Base-by-base conservation (phyloP, 1,140 invertebrate species). In the Drosophila guanche region DNA sequence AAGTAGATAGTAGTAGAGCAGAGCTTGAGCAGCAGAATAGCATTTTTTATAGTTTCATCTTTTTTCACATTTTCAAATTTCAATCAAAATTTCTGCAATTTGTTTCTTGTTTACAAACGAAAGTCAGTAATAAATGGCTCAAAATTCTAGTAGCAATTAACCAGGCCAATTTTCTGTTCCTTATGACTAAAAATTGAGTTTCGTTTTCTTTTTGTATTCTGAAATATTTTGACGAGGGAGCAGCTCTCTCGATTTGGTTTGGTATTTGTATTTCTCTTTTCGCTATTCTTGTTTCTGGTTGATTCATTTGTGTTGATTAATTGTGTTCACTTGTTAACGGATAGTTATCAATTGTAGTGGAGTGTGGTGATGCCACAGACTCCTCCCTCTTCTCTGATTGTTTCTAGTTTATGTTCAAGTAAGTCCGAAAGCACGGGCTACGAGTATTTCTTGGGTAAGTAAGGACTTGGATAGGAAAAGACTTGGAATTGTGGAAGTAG, bases 81-180 rank as follows among this genome's bases (percentile, higher is more conserved):
- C 16, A 6, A 27, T 37, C 77, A 53, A 27, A 22, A 61, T 41
- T 20, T 76, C 51, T 54, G 50, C 27, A 37, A 25, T 47, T 16
- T 25, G 16, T 37, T 27, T 20, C 3, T 66, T 16, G 40, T 73
- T 46, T 72, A 52, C 62, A 45, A 78, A 67, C 47, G 58, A 84
- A 72, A 76, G 80, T 84, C 80, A 85, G 80, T 75, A 84, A 85
- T 84, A 75, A 79, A 85, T 79, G 74, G 79, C 63, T 62, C 60
- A 55, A 71, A 61, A 45, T 81, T 43, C 50, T 42, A 48, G 43
- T 55, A 56, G 7, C 20, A 50, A 57, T 6, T 27, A 27, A 5
- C 33, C 33, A 37, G 12, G 25, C 33, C 33, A 37, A 37, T 12
- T 12, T 37, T 10, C 3, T 4, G 33, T 37, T 37, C 3, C 33